Conservation (phyloP, 2,797 vertebrate genomes). For the Esox lucius region DNA sequence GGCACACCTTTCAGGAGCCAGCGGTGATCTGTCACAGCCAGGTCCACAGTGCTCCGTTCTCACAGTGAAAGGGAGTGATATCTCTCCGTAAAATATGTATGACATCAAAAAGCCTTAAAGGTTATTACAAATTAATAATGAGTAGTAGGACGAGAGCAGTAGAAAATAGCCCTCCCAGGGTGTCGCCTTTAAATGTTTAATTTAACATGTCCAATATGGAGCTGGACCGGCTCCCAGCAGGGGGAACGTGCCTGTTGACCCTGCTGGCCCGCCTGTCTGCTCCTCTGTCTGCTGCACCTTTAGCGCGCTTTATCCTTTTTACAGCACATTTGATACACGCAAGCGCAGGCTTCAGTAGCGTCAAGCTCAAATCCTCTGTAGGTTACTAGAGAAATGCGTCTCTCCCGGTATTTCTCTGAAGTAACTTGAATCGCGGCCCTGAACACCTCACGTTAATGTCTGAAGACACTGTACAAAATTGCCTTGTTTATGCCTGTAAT, state of each 20-base stretch:
- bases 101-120: conserved; percentile 85
- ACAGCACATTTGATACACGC: conserved; percentile 56
- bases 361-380: conserved; percentile 66
- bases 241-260: conserved; percentile 41
- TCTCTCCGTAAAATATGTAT: conserved; percentile 83
- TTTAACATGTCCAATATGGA: conserved; percentile 67
- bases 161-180: conserved; percentile 76
- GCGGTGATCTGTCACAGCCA: conserved; percentile 74
- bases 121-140: conserved; percentile 86
- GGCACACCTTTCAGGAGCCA: conserved; percentile 54
- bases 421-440: conserved; percentile 67
- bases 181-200: conserved; percentile 80
- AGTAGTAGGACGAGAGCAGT: conserved; percentile 71
- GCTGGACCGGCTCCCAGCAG: conserved; percentile 64
- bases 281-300: conserved; percentile 22
- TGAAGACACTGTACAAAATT: conserved; percentile 80
- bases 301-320: conserved; percentile 30
- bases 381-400: conserved; percentile 62
- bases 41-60: conserved; percentile 49
- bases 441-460: conserved; percentile 72
- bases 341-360: conserved; percentile 59
- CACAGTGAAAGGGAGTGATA: conserved; percentile 70
- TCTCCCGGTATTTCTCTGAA: conserved; percentile 60
- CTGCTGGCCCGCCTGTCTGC: conserved; percentile 21
- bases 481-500: conserved; percentile 79